A percentile compares a stretch with the other conserved stretches of the same genome.
phyloP scores from a whole-genome alignment of 2,113 vertebrate species.

The Accipiter cooperii region DNA sequence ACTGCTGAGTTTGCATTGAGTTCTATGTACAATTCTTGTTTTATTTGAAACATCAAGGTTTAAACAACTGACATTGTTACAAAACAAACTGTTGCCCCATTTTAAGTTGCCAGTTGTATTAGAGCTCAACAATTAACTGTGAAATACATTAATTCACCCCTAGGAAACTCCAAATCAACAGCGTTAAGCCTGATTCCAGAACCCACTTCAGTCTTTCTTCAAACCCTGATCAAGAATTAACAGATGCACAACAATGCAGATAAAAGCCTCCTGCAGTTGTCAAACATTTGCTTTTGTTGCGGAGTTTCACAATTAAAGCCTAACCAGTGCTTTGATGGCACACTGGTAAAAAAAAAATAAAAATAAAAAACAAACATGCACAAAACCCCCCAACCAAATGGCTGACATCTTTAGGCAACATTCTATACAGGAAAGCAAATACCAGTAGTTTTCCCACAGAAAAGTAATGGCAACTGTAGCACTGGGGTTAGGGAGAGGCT shows the following conservation, averaged over 20 bases:
- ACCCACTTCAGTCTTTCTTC: conserved; percentile 71
- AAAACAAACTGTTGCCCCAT: conserved; percentile 74
- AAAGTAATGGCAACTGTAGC: conserved; percentile 64
- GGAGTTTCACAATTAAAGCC: conserved; percentile 71
- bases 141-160: conserved; percentile 70
- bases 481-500: conserved; percentile 42
- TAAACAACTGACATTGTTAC: conserved; percentile 78
- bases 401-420: conserved; percentile 65
- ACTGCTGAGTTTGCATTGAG: conserved; percentile 81
- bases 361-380: conserved; percentile 43
- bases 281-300: conserved; percentile 63
- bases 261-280: conserved; percentile 63
- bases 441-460: conserved; percentile 71
- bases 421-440: conserved; percentile 67
- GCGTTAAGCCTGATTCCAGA: conserved; percentile 70
- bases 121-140: conserved; percentile 74
- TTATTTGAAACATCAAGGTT: conserved; percentile 76
- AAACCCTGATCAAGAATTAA: conserved; percentile 77
- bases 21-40: conserved; percentile 79
- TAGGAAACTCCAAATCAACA: conserved; percentile 74
- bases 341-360: neutral
- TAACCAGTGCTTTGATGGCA: conserved; percentile 43
- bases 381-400: conserved; percentile 50
- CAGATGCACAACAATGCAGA: conserved; percentile 68
- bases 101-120: conserved; percentile 76